Evolutionary conservation across 2,888 invertebrate genomes (phyloP).

Genomic region (Neocrepidodera transversa): DNA sequence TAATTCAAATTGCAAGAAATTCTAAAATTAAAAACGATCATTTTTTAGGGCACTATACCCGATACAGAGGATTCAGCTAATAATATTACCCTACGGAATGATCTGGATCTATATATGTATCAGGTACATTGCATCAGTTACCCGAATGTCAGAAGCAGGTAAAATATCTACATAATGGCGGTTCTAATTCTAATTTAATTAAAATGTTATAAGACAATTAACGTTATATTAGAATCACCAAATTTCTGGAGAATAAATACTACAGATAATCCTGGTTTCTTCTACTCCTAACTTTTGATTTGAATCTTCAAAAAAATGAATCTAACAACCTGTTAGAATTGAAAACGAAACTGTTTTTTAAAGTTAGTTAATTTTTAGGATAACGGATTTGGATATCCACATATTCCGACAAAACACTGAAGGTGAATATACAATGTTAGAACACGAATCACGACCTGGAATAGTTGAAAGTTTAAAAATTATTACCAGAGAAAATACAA

Average conservation of each 20-base stretch:
- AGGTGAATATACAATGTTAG: constrained; percentile 69
- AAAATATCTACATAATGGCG: constrained; percentile 40
- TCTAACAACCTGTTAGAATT: too few species aligned
- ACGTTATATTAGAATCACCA: too few species aligned
- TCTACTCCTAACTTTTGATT: too few species aligned
- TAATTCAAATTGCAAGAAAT: too few species aligned
- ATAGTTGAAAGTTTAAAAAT: constrained; percentile 70
- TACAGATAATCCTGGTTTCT: too few species aligned
- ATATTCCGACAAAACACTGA: constrained; percentile 71
- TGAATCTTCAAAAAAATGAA: too few species aligned
- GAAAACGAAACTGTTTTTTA: too few species aligned
- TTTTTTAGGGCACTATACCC: constrained; percentile 43
- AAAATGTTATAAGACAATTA: too few species aligned
- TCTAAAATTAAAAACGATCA: too few species aligned
- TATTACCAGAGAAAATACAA: constrained; percentile 62
- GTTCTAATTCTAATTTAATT: too few species aligned
- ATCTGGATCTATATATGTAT: constrained; percentile 66
- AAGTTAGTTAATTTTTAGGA: constrained; percentile 16
- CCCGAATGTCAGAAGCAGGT: constrained; percentile 60
- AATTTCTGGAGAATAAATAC: too few species aligned
- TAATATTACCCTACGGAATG: constrained; percentile 64
- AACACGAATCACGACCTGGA: constrained; percentile 68
- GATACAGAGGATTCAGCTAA: constrained; percentile 45
- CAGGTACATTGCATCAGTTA: constrained; percentile 65
- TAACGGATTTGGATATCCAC: constrained; percentile 63